Evolutionary conservation across 2,113 vertebrate species (phyloP), one percentile per base, ranked within the genome.

Genomic region (Hoplias malabaricus): DNA sequence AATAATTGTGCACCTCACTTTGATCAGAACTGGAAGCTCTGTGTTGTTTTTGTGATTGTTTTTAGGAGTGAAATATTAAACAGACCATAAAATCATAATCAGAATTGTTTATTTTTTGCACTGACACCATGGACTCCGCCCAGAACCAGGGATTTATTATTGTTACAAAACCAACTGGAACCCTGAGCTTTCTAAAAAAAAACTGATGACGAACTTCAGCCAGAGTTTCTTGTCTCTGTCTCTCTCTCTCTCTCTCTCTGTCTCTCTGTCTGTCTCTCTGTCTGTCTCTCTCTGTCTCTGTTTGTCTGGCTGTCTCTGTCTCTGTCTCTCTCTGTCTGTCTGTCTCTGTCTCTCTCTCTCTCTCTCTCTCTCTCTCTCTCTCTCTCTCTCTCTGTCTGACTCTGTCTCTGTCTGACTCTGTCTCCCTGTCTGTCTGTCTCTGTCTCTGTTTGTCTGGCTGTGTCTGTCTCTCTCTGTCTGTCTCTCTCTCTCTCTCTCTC

Each of bases 111-210:
- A 27, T 65, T 53, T 38, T 25, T 27, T 33, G 14, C 12, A 50
- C 46, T 63, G 29, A n/a, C 27, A 36, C 50, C 12, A 25, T n/a
- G n/a, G 42, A 50, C 38, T 11, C 38, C 31, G 38, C 19, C 1
- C 23, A 27, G 38, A 36, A 0, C 9, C 46, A 63, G 13, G 19
- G 33, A 6, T 2, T 61, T 2, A 5, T 40, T 21, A 57, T 42
- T 25, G 31, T 36, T 33, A 38, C 33, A 57, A 43, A 57, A 33
- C 54, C 34, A 77, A 68, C 63, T 77, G 74, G 74, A 77, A 68
- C 19, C 16, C 48, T 62, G 38, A 59, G 21, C 6, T 36, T 53
- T 75, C 2, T 25, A 54, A 27, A 10, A 31, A 27, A 46, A 63
- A 74, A 25, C 19, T n/a, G 46, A 5, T 48, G 14, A 19, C 5